These are phyloP conservation scores for Cygnus atratus DNA, from an alignment of 2,113 vertebrate species.

Conservation along the genomic window DNA sequence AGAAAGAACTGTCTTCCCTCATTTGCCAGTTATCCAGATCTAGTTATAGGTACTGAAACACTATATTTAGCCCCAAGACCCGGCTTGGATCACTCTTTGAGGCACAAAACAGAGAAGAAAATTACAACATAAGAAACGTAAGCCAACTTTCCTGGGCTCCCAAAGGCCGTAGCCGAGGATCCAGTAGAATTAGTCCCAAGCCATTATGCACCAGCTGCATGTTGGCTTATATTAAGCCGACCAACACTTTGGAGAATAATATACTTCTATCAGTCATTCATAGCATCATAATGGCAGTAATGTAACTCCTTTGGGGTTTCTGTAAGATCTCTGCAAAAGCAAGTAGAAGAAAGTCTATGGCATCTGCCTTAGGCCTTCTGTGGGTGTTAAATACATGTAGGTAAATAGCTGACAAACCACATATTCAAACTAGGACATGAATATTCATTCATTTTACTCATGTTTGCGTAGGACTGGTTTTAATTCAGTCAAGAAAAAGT, in stretches of 20 bases:
- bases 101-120: not conserved
- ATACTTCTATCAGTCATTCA: constrained; percentile 1
- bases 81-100: not conserved
- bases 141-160: not conserved
- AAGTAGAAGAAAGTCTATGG: constrained; percentile 4
- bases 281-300: not conserved
- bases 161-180: not conserved
- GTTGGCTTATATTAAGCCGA: not conserved
- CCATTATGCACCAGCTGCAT: not conserved
- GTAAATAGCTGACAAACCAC: constrained; percentile 51
- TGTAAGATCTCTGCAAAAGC: constrained; percentile 31
- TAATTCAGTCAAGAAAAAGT: not conserved
- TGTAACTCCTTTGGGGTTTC: constrained; percentile 7
- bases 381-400: constrained; percentile 41
- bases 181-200: not conserved
- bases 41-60: not conserved
- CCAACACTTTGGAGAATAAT: not conserved
- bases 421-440: not conserved
- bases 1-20: not conserved
- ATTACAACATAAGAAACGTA: not conserved
- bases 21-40: not conserved
- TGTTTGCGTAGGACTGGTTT: not conserved
- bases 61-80: not conserved
- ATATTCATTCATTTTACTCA: constrained; percentile 19
- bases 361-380: constrained; percentile 36